phyloP scores from a whole-genome alignment of 2,888 invertebrate genomes.

The Drosophila maculinotata region DNA sequence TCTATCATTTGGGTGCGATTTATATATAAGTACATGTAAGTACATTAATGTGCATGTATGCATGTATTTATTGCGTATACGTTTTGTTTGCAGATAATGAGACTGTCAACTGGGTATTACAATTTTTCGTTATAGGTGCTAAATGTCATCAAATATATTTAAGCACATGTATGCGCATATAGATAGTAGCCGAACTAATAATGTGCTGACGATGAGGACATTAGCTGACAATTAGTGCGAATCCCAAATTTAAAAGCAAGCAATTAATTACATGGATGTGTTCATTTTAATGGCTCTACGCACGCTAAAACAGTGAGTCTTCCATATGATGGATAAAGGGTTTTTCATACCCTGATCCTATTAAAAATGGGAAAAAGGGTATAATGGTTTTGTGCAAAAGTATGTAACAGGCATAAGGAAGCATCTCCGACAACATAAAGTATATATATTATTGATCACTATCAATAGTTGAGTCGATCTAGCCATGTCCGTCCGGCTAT shows the following conservation, averaged over 20 bases:
- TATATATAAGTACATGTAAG: neutral
- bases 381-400: too few species aligned
- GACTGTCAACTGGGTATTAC: slow-evolving; percentile 8
- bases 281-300: neutral
- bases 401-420: too few species aligned
- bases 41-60: neutral
- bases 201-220: slow-evolving; percentile 9
- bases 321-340: too few species aligned
- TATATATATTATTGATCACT: too few species aligned
- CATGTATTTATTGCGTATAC: slow-evolving; percentile 6
- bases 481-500: too few species aligned
- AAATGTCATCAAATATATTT: neutral
- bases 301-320: too few species aligned
- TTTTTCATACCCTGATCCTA: too few species aligned
- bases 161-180: neutral
- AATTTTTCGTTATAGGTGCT: slow-evolving; percentile 2
- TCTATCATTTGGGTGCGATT: neutral
- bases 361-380: too few species aligned
- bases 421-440: too few species aligned
- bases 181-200: neutral
- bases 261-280: slow-evolving; percentile 1
- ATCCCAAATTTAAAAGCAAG: neutral
- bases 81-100: slow-evolving; percentile 8
- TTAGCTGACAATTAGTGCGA: slow-evolving; percentile 9
- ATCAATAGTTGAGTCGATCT: too few species aligned